Evolutionary conservation across 2,888 invertebrate genomes (phyloP), one percentile per base, ranked within the genome.

Genomic region (Stenchaetothrips biformis): DNA sequence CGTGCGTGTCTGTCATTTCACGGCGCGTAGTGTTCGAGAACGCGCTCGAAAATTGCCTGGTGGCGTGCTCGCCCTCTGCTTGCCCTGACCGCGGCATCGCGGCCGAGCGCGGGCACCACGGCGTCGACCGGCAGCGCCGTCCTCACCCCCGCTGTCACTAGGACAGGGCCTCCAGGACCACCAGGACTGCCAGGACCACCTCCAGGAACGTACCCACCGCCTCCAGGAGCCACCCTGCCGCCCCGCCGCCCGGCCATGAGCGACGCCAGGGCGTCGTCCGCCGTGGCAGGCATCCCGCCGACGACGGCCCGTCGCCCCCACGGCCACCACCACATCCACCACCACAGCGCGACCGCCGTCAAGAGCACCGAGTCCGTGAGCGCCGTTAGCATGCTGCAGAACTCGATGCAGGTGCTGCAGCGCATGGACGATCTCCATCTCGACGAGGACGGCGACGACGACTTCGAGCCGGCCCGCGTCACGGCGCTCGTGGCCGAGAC

Each of bases 21-120:
- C 67, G 67, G 25, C 67, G 67, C 25, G 59, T 18, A 16, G 59
- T 59, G 59, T 74, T 25, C 67, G 8, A 74, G 25, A 74, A 74
- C 67, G 25, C 67, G 25, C 25, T 21, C 67, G 67, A 74, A 74
- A 74, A 74, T 74, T 74, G 21, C 67, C 67, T 74, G 67, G 67
- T 74, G 67, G 67, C 25, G n/a, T 21, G 67, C 67, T 74, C 67
- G 67, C 25, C 67, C 67, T 25, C 25, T 74, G 67, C 67, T 74
- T n/a, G 67, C 67, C 67, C 67, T 74, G 67, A 21, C 25, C 21
- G 25, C 67, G 67, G 9, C 59, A 13, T 16, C 59, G 59, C 21
- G 67, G 67, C 67, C 67, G 67, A 74, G 67, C 67, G 25, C 67
- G 67, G 67, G n/a, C 67, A 74, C 67, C 67, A 74, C 67, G 67